Evolutionary conservation across 2,888 invertebrate species (phyloP).

Genomic region (Drosophila vallismaia): DNA sequence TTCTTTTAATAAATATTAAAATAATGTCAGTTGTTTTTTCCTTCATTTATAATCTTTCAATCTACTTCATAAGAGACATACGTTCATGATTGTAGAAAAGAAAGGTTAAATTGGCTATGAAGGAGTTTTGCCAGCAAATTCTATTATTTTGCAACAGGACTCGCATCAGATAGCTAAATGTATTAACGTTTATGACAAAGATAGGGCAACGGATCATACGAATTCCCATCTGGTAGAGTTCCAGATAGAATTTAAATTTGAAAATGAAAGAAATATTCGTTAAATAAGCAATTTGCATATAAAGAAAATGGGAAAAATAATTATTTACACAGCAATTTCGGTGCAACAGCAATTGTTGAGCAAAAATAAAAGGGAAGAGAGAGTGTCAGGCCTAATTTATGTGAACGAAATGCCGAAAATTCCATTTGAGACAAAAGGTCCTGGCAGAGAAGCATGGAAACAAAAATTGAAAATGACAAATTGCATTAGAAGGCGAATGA

Average conservation of each 20-base stretch:
- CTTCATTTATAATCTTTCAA: neutral
- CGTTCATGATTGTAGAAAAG: neutral
- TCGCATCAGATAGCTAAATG: constrained; percentile 31
- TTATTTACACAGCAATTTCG: constrained; percentile 49
- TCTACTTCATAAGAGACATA: neutral
- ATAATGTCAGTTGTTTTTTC: neutral
- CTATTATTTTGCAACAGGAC: constrained; percentile 16
- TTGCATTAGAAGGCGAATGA: constrained; percentile 61
- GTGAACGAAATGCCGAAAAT: constrained; percentile 64
- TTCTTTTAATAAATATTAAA: neutral
- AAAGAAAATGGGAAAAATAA: constrained; percentile 45
- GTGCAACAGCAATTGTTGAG: constrained; percentile 19
- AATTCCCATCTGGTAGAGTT: constrained; percentile 28
- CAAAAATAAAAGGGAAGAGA: constrained; percentile 9
- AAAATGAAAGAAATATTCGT: constrained; percentile 18
- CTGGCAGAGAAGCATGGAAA: constrained; percentile 18
- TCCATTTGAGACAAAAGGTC: constrained; percentile 58
- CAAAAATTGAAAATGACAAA: constrained; percentile 75
- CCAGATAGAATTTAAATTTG: constrained; percentile 17
- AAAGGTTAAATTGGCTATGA: constrained; percentile 62
- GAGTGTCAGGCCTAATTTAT: constrained; percentile 60
- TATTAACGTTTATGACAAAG: constrained; percentile 33
- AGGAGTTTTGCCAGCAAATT: constrained; percentile 26
- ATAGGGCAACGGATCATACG: neutral
- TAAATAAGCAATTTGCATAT: constrained; percentile 42